A percentile compares a stretch with the other conserved stretches of the same genome.
Conservation (phyloP, 2,797 vertebrate genomes). For the Aratinga solstitialis region DNA sequence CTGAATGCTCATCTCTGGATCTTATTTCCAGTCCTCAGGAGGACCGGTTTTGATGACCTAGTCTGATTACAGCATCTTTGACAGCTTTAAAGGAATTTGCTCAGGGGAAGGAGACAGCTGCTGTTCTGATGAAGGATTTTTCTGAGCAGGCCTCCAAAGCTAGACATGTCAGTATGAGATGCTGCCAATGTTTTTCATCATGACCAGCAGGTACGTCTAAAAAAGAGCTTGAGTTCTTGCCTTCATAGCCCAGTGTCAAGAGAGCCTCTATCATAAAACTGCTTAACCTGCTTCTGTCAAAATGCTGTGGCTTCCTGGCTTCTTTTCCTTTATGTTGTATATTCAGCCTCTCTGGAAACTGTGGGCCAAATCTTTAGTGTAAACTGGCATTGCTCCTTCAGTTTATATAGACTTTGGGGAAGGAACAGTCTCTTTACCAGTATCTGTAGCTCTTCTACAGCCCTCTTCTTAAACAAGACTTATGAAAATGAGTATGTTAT, state of each 20-base stretch:
- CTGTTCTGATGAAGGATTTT: slow-evolving; percentile 79
- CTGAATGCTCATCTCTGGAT: slow-evolving; percentile 69
- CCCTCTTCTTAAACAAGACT: neutral
- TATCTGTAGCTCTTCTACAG: neutral
- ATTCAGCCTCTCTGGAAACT: neutral
- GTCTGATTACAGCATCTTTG: slow-evolving; percentile 82
- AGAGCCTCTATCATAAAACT: neutral
- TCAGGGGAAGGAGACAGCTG: slow-evolving; percentile 76
- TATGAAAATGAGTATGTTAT: neutral
- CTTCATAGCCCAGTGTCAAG: neutral
- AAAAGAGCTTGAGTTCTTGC: neutral
- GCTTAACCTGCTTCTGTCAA: slow-evolving; percentile 3
- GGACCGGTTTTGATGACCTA: slow-evolving; percentile 65
- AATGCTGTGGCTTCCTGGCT: neutral
- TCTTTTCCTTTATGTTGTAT: neutral
- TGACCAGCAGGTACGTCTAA: slow-evolving; percentile 86
- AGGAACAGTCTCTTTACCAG: neutral
- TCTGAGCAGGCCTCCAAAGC: slow-evolving; percentile 82
- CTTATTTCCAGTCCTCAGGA: slow-evolving; percentile 72
- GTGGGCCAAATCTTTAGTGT: neutral
- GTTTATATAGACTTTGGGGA: neutral
- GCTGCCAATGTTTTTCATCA: slow-evolving; percentile 76
- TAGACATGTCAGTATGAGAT: slow-evolving; percentile 77
- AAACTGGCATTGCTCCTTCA: neutral
- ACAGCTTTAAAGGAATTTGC: slow-evolving; percentile 87